Conservation (phyloP, 2,888 invertebrate species). For the Epistrophe eligans region DNA sequence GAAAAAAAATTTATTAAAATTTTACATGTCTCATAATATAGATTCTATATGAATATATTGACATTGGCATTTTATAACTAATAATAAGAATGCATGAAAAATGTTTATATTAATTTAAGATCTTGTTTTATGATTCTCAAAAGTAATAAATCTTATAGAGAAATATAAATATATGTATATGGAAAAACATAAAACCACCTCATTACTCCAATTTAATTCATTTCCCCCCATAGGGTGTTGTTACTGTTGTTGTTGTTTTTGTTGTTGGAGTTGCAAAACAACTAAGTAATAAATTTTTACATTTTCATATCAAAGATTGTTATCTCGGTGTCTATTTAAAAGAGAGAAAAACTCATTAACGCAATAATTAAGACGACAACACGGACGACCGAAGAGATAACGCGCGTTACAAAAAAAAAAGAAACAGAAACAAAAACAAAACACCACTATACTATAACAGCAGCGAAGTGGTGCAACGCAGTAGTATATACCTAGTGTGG, state of each 20-base stretch:
- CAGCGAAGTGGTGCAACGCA: slow-evolving; percentile 16
- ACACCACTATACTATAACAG: slow-evolving; percentile 58
- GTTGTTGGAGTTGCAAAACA: slow-evolving; percentile 48
- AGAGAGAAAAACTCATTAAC: slow-evolving; percentile 82
- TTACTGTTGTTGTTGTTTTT: neutral
- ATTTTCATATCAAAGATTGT: slow-evolving; percentile 72
- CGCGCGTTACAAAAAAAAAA: slow-evolving; percentile 53
- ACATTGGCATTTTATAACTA: slow-evolving; percentile 24
- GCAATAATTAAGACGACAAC: slow-evolving; percentile 83
- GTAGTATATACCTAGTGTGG: slow-evolving; percentile 21
- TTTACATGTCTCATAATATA: neutral
- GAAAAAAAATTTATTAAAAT: neutral
- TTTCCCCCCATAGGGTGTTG: neutral
- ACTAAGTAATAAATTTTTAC: slow-evolving; percentile 69
- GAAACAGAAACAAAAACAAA: too few species aligned
- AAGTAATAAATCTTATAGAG: slow-evolving; percentile 38
- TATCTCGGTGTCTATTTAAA: slow-evolving; percentile 77
- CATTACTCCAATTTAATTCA: slow-evolving; percentile 24
- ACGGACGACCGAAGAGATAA: slow-evolving; percentile 81
- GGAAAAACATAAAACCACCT: slow-evolving; percentile 49
- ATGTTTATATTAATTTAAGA: slow-evolving; percentile 7
- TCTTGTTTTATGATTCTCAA: slow-evolving; percentile 26
- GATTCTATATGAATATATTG: neutral
- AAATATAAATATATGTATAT: neutral
- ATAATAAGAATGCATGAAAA: neutral